phyloP scores from a whole-genome alignment of 2,888 invertebrate species.

The Xestobium rufovillosum region DNA sequence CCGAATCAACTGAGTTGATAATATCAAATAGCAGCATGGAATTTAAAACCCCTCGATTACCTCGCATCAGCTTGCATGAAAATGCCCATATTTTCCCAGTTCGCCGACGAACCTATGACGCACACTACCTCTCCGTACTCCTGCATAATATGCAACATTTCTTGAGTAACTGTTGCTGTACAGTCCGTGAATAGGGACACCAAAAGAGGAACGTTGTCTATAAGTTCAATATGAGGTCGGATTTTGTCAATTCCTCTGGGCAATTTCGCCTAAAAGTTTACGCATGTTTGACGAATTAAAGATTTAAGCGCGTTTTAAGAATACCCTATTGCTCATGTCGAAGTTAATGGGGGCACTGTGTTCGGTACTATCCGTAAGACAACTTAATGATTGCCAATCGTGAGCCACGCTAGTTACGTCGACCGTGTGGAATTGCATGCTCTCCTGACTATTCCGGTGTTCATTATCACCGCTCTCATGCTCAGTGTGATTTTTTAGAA shows the following conservation, averaged over 20 bases:
- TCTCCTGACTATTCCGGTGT: constrained; percentile 43
- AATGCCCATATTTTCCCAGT: constrained; percentile 81
- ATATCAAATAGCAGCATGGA: no score
- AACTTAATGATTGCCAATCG: constrained; percentile 76
- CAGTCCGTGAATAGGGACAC: constrained; percentile 98
- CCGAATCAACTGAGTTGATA: no score
- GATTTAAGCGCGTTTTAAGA: no score
- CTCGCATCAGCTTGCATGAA: constrained; percentile 92
- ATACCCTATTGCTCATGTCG: constrained; percentile 84
- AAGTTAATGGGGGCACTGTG: constrained; percentile 87
- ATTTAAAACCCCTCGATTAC: no score
- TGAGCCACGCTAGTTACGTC: constrained; percentile 41
- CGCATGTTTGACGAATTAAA: no score
- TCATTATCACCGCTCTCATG: constrained; percentile 33
- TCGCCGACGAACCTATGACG: constrained; percentile 86
- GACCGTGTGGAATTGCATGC: constrained; percentile 42
- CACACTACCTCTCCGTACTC: constrained; percentile 95
- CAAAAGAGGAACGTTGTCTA: constrained; percentile 95
- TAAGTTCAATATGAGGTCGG: constrained; percentile 86
- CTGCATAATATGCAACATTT: constrained; percentile 94
- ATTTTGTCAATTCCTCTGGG: constrained; percentile 96
- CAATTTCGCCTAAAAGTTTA: constrained; percentile 73
- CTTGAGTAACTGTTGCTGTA: constrained; percentile 79
- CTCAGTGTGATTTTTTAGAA: constrained; percentile 34
- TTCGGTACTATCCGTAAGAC: constrained; percentile 82